These are phyloP conservation scores for Nyctereutes procyonoides DNA, from an alignment of 2,113 vertebrate species.

Conservation along the genomic window DNA sequence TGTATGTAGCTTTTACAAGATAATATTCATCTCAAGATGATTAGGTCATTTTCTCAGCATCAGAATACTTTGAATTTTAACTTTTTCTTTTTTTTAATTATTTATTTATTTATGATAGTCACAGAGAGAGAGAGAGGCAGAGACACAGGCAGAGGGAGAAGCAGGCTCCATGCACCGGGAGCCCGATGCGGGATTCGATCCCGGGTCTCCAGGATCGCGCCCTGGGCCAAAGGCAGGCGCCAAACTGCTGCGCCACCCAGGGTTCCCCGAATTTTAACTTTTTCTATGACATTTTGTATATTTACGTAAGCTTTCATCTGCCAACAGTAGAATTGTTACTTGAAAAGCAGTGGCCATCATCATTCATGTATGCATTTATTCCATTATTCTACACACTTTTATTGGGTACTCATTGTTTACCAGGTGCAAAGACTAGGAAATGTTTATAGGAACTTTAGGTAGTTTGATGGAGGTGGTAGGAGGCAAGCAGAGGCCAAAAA, in stretches of 20 bases:
- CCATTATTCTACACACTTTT: conserved; percentile 30
- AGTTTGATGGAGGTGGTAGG: neutral
- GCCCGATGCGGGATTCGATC: too few species aligned
- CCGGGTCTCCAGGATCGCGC: too few species aligned
- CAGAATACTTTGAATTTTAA: conserved; percentile 37
- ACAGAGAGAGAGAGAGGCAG: too few species aligned
- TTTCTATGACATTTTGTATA: neutral
- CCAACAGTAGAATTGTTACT: neutral
- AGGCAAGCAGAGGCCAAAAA: neutral
- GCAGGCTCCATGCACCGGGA: too few species aligned
- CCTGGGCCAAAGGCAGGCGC: too few species aligned
- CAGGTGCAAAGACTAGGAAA: neutral
- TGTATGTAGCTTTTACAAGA: neutral
- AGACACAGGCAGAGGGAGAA: too few species aligned
- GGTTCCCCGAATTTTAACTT: neutral
- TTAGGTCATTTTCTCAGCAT: neutral
- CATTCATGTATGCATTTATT: conserved; percentile 16
- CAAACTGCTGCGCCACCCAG: too few species aligned
- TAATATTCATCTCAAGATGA: neutral
- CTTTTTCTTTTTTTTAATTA: too few species aligned
- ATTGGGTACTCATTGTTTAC: neutral
- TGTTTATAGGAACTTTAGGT: neutral
- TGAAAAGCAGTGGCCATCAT: conserved; percentile 14
- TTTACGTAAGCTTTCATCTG: neutral
- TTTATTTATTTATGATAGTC: too few species aligned